Conservation (phyloP, 2,113 vertebrate species). For the Chaetorhynchus papuensis region DNA sequence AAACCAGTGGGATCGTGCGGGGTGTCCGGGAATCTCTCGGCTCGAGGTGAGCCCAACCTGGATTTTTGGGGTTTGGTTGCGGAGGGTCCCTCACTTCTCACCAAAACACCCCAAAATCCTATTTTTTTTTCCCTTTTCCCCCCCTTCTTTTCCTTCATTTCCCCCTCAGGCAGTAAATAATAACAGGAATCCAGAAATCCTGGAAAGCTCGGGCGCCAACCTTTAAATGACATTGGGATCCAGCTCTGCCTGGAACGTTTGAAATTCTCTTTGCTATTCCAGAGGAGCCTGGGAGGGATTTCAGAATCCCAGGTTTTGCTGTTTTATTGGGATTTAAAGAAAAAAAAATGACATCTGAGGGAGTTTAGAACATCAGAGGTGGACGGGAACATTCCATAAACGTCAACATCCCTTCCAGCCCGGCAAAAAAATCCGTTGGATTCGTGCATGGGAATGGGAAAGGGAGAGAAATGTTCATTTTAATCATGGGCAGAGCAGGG, state of each 20-base stretch:
- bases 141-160: background rate
- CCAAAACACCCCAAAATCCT: background rate
- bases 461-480: background rate
- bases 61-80: background rate
- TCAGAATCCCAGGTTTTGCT: background rate
- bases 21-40: accelerated
- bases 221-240: constrained; percentile 45
- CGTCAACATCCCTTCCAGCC: background rate
- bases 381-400: background rate
- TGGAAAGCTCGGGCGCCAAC: background rate
- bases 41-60: background rate
- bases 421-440: background rate
- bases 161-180: background rate
- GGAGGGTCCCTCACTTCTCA: background rate
- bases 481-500: background rate
- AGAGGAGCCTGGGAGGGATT: background rate
- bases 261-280: background rate
- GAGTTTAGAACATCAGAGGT: background rate
- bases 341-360: no score
- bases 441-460: background rate
- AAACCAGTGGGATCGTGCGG: accelerated
- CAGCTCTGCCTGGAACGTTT: background rate
- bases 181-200: background rate
- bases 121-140: accelerated
- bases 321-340: background rate